phyloP scores from a whole-genome alignment of 1,140 invertebrate genomes.

The Probaryconus sp. region DNA sequence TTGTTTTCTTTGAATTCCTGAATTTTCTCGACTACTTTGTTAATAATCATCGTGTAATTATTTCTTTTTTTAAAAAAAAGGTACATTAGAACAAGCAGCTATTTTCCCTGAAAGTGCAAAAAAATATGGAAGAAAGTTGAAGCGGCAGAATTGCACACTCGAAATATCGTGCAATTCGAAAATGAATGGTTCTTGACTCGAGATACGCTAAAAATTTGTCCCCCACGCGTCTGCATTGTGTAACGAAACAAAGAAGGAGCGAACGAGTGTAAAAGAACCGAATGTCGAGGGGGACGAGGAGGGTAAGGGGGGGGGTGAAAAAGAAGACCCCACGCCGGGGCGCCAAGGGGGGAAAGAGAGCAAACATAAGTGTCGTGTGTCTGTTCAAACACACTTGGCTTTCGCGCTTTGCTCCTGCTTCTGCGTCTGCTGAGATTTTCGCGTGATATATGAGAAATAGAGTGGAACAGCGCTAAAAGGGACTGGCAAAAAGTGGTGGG shows the following conservation, averaged over 20 bases:
- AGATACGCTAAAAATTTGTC: slow-evolving; percentile 27
- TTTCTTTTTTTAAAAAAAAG: too few relatives aligned
- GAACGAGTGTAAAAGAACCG: too few relatives aligned
- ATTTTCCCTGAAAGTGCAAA: neutral
- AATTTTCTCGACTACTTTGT: too few relatives aligned
- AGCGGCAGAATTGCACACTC: too few relatives aligned
- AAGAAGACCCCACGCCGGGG: slow-evolving; percentile 24
- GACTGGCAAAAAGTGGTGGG: neutral
- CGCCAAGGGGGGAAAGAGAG: slow-evolving; percentile 44
- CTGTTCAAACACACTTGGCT: slow-evolving; percentile 70
- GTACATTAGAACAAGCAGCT: neutral
- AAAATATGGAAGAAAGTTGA: too few relatives aligned
- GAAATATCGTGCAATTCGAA: slow-evolving; percentile 51
- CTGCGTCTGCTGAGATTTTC: slow-evolving; percentile 30
- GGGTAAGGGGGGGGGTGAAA: slow-evolving; percentile 31
- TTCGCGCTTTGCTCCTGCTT: slow-evolving; percentile 33
- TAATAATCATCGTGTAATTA: too few relatives aligned
- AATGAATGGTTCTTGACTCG: slow-evolving; percentile 64
- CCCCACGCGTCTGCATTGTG: slow-evolving; percentile 39
- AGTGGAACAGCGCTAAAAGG: neutral
- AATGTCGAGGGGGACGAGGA: slow-evolving; percentile 8
- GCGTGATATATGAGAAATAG: slow-evolving; percentile 42
- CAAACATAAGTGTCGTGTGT: slow-evolving; percentile 71
- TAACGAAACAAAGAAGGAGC: slow-evolving; percentile 22
- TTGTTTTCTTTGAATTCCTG: too few relatives aligned